Conservation (phyloP, 2,888 invertebrate genomes). For the Dromius quadrimaculatus region DNA sequence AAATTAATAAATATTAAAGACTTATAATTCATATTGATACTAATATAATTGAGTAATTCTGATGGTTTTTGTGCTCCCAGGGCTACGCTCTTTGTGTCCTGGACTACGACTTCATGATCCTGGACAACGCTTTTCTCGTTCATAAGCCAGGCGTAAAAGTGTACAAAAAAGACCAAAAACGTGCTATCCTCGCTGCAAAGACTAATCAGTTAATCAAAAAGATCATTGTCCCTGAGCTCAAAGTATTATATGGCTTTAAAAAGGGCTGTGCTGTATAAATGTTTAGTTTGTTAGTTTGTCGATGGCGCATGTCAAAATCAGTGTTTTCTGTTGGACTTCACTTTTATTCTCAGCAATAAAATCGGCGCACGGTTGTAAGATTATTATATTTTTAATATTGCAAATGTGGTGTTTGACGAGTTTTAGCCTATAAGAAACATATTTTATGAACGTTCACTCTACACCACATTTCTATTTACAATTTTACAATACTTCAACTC, state of each 20-base stretch:
- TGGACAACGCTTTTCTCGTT: slow-evolving; percentile 93
- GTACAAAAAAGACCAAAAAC: slow-evolving; percentile 81
- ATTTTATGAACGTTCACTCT: too few relatives aligned
- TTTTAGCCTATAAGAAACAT: too few relatives aligned
- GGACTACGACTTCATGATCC: slow-evolving; percentile 92
- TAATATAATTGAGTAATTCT: not conserved
- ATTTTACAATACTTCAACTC: too few relatives aligned
- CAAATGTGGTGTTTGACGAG: slow-evolving; percentile 11
- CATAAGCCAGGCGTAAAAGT: slow-evolving; percentile 94
- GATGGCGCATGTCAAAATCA: not conserved
- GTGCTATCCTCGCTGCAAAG: slow-evolving; percentile 80
- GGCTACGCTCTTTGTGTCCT: slow-evolving; percentile 91
- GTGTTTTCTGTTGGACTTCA: slow-evolving; percentile 9
- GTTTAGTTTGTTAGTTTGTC: slow-evolving; percentile 3
- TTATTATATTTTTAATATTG: not conserved
- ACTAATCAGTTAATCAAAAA: slow-evolving; percentile 83
- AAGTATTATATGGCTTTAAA: slow-evolving; percentile 83
- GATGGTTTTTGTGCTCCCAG: too few relatives aligned
- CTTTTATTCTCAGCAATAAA: slow-evolving; percentile 14
- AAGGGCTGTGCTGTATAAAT: slow-evolving; percentile 82
- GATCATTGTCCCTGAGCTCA: slow-evolving; percentile 86
- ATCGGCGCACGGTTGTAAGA: slow-evolving; percentile 21
- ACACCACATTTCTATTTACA: too few relatives aligned
- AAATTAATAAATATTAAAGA: too few relatives aligned
- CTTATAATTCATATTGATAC: too few relatives aligned